A percentile compares a stretch with the other conserved stretches of the same genome.
Conservation (phyloP, 2,888 invertebrate genomes). For the Xanthostigma xanthostigma region DNA sequence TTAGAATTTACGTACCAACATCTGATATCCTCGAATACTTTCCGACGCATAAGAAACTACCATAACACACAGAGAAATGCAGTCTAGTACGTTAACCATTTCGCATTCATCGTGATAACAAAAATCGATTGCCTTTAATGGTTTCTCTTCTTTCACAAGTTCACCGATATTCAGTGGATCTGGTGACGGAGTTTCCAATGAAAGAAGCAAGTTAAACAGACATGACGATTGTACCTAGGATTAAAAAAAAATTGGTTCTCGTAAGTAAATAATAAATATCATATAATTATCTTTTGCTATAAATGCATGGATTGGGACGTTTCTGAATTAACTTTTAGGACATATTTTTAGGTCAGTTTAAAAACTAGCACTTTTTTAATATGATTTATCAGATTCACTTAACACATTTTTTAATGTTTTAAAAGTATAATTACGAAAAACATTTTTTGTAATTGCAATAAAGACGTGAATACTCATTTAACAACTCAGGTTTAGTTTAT, state of each 20-base stretch:
- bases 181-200: slow-evolving; percentile 85
- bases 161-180: slow-evolving; percentile 90
- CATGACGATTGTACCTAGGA: slow-evolving; percentile 73
- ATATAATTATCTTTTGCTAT: too few relatives aligned
- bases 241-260: slow-evolving; percentile 7
- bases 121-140: slow-evolving; percentile 89
- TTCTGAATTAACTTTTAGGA: neutral
- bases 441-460: too few relatives aligned
- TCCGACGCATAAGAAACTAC: slow-evolving; percentile 97
- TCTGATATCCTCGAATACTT: slow-evolving; percentile 80
- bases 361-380: too few relatives aligned
- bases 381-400: too few relatives aligned
- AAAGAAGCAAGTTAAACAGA: slow-evolving; percentile 78
- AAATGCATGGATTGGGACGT: neutral
- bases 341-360: neutral
- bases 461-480: too few relatives aligned
- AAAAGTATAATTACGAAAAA: too few relatives aligned
- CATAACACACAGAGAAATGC: slow-evolving; percentile 97
- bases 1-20: slow-evolving; percentile 50
- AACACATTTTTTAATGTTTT: too few relatives aligned
- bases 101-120: slow-evolving; percentile 98
- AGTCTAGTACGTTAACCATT: slow-evolving; percentile 91
- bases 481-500: too few relatives aligned
- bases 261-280: too few relatives aligned
- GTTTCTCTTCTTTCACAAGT: slow-evolving; percentile 80